Conservation (phyloP, 2,113 vertebrate species). For the Seriola aureovittata region DNA sequence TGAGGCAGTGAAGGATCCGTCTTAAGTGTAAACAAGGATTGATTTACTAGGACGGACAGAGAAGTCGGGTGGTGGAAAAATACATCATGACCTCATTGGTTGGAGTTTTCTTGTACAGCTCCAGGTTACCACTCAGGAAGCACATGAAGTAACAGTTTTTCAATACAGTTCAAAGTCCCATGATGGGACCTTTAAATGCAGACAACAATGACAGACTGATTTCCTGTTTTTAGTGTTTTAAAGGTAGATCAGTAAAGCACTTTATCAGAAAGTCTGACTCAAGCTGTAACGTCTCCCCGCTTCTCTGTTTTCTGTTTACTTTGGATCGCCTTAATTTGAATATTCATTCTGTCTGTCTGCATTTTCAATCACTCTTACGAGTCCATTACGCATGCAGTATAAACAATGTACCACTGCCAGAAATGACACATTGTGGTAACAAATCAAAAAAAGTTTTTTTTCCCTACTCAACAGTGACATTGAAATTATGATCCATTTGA, state of each 20-base stretch:
- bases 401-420: constrained; percentile 25
- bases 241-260: constrained; percentile 43
- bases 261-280: not conserved
- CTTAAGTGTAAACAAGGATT: not conserved
- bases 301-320: constrained; percentile 40
- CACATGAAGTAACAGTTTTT: constrained; percentile 20
- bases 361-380: constrained; percentile 41
- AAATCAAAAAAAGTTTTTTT: constrained; percentile 42
- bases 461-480: constrained; percentile 11
- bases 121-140: not conserved
- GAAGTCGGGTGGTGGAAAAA: too few relatives aligned
- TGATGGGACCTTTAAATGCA: constrained; percentile 25
- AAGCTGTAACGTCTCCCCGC: constrained; percentile 1
- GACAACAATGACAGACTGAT: constrained; percentile 31
- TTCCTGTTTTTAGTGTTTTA: constrained; percentile 37
- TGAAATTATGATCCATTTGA: constrained; percentile 22
- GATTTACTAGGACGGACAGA: too few relatives aligned
- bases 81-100: not conserved
- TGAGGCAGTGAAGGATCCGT: too few relatives aligned
- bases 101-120: not conserved
- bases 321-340: constrained; percentile 49
- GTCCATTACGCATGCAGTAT: constrained; percentile 36
- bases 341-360: constrained; percentile 28
- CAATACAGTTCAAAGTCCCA: not conserved
- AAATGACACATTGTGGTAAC: constrained; percentile 41